Evolutionary conservation across 2,888 invertebrate genomes (phyloP).

Genomic region (Rhimphoctona megacephalus): DNA sequence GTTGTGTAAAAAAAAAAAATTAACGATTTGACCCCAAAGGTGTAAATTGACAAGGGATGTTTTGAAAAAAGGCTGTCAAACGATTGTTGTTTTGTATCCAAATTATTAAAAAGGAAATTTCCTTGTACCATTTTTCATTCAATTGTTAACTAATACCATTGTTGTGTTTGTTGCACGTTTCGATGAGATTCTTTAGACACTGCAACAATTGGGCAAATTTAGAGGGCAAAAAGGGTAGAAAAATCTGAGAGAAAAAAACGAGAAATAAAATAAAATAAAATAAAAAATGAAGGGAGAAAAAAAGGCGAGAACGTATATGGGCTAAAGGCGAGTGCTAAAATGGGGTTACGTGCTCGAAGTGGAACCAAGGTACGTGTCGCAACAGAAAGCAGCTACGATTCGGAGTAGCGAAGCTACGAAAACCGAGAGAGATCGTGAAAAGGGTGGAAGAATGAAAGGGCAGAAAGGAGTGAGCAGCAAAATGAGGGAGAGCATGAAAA

Average conservation of each 20-base stretch:
- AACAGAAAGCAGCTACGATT: constrained; percentile 2
- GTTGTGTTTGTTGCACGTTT: background rate
- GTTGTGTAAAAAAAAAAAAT: background rate
- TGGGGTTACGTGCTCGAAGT: constrained; percentile 38
- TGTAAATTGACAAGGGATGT: background rate
- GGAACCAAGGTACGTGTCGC: constrained; percentile 30
- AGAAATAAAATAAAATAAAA: background rate
- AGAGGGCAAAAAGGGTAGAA: background rate
- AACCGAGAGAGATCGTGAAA: background rate
- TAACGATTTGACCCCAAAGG: background rate
- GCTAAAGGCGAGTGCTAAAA: constrained; percentile 24
- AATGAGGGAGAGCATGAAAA: background rate
- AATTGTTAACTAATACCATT: background rate
- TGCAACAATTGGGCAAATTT: background rate
- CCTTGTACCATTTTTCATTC: background rate
- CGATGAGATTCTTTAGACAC: background rate
- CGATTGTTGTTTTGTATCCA: no score
- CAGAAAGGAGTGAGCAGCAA: background rate
- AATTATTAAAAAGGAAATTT: background rate
- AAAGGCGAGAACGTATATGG: background rate
- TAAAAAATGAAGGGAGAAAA: background rate
- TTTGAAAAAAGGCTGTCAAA: background rate
- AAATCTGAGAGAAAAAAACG: background rate
- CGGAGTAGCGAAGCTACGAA: background rate
- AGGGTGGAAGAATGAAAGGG: background rate